Percentiles rank a stretch among this genome's conserved stretches.
These are phyloP conservation scores for Amaurobius ferox DNA, from an alignment of 2,888 invertebrate genomes.

Conservation along the genomic window DNA sequence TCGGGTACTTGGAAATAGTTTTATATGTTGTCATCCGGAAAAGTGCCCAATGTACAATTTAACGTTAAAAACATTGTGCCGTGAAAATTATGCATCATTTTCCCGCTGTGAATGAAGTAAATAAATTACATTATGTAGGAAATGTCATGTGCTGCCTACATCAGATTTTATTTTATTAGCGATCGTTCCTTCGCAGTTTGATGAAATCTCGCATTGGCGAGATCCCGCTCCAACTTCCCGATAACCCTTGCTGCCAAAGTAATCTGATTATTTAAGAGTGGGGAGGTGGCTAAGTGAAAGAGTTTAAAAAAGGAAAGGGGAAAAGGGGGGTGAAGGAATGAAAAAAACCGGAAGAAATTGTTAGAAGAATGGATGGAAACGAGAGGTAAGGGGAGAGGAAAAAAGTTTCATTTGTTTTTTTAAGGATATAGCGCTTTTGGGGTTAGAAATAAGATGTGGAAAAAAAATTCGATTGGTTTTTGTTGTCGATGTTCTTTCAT, in stretches of 20 bases:
- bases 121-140: too few species aligned
- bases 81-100: too few species aligned
- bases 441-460: constrained; percentile 27
- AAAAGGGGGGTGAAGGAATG: too few species aligned
- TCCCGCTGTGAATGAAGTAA: too few species aligned
- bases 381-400: constrained; percentile 18
- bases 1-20: too few species aligned
- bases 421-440: constrained; percentile 42
- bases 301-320: constrained; percentile 28
- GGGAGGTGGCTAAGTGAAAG: constrained; percentile 42
- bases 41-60: too few species aligned
- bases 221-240: not conserved
- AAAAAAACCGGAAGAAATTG: constrained; percentile 58
- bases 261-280: constrained; percentile 68
- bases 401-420: constrained; percentile 50
- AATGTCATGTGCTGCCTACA: too few species aligned
- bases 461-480: constrained; percentile 34
- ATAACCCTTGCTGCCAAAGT: constrained; percentile 40
- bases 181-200: not conserved
- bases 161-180: too few species aligned
- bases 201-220: not conserved
- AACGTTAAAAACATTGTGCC: too few species aligned
- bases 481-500: constrained; percentile 34
- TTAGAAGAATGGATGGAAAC: constrained; percentile 37
- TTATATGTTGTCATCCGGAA: too few species aligned